A percentile compares a stretch with the other conserved stretches of the same genome.
phyloP scores from a whole-genome alignment of 2,888 invertebrate species.

The Trichogramma dendrolimi region DNA sequence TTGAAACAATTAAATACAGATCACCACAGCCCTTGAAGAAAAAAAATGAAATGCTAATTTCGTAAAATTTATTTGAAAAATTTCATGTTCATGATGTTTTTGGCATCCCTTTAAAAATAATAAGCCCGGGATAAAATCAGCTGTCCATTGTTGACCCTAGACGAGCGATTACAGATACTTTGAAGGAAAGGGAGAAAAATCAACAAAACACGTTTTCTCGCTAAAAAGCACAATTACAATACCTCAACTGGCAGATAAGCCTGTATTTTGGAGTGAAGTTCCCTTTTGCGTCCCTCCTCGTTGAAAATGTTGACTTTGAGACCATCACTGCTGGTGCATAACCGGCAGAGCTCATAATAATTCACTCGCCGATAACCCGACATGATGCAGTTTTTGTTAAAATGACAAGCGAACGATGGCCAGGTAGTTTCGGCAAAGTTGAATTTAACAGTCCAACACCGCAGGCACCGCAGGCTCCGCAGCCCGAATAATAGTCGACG shows the following conservation, averaged over 20 bases:
- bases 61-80: no score
- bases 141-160: background rate
- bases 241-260: constrained; percentile 64
- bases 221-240: constrained; percentile 31
- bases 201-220: background rate
- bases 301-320: constrained; percentile 66
- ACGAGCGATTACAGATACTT: background rate
- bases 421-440: no score
- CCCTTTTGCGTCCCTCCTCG: constrained; percentile 62
- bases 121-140: no score
- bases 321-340: constrained; percentile 65
- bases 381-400: constrained; percentile 49
- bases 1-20: no score
- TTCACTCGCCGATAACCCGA: constrained; percentile 67
- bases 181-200: background rate
- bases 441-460: no score
- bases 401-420: no score
- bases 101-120: no score
- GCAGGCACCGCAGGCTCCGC: no score
- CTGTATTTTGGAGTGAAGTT: constrained; percentile 63
- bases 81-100: no score
- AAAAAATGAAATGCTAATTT: no score
- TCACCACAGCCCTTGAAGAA: no score
- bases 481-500: no score
- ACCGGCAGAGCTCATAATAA: constrained; percentile 67